These are phyloP conservation scores for Piaya cayana DNA, from an alignment of 2,113 vertebrate species.

Conservation along the genomic window DNA sequence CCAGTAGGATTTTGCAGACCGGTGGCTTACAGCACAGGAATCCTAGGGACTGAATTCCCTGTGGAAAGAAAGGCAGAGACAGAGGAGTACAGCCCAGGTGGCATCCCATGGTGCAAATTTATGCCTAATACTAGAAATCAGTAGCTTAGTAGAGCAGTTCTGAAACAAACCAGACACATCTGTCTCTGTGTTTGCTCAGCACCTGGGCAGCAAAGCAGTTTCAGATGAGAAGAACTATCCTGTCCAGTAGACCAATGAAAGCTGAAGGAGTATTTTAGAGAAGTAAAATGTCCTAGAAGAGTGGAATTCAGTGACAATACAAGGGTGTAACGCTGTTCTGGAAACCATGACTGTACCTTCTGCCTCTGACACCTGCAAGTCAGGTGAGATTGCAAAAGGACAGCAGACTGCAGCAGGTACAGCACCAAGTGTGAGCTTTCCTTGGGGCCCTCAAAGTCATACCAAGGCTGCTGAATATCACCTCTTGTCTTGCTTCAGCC, in stretches of 20 bases:
- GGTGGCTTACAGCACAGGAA: not conserved
- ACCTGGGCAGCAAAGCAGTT: not conserved
- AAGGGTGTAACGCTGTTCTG: not conserved
- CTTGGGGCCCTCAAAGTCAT: not conserved
- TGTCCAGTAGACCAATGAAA: not conserved
- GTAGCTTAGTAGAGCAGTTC: not conserved
- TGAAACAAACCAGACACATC: not conserved
- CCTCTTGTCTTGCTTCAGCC: not conserved
- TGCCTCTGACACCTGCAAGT: fast-evolving
- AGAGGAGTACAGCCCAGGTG: not conserved
- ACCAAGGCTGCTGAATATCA: not conserved
- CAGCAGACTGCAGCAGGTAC: not conserved
- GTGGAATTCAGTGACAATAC: not conserved
- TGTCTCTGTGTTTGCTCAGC: not conserved
- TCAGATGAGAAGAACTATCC: not conserved
- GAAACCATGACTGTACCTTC: not conserved
- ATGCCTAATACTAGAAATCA: not conserved
- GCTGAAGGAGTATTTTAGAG: not conserved
- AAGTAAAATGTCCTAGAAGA: not conserved
- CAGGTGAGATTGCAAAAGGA: not conserved
- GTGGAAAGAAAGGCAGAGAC: not conserved
- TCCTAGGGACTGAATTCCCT: not conserved
- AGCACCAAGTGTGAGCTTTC: not conserved
- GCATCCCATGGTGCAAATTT: not conserved
- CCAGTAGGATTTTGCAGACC: not conserved